phyloP scores from a whole-genome alignment of 2,797 vertebrate genomes.

The Anguilla obscura region DNA sequence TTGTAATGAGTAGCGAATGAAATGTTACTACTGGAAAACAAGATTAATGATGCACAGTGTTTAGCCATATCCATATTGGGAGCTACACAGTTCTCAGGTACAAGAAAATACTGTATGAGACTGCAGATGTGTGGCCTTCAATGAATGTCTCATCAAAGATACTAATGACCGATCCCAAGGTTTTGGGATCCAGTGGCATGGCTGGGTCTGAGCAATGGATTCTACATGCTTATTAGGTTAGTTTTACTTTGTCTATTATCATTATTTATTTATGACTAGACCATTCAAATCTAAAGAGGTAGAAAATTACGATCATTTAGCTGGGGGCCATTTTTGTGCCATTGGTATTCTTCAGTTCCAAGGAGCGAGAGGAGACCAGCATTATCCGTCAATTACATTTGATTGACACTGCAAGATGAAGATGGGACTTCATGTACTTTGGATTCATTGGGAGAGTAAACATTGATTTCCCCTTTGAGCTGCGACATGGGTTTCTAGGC shows the following conservation, averaged over 20 bases:
- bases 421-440: neutral
- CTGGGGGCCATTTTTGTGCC: neutral
- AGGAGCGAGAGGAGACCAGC: neutral
- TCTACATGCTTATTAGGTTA: neutral
- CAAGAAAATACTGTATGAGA: neutral
- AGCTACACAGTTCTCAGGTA: neutral
- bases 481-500: neutral
- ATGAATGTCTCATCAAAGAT: neutral
- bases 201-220: neutral
- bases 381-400: neutral
- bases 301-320: neutral
- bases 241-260: neutral
- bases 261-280: constrained; percentile 5
- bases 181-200: neutral
- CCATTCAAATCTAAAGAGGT: neutral
- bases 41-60: neutral
- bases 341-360: constrained; percentile 2
- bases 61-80: neutral
- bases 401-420: neutral
- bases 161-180: neutral
- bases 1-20: neutral
- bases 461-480: constrained; percentile 26
- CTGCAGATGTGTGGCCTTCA: neutral
- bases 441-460: constrained; percentile 8
- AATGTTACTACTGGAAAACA: neutral